A percentile compares a stretch with the other conserved stretches of the same genome.
These are phyloP conservation scores for Thinocorus orbignyianus DNA, from an alignment of 2,113 vertebrate genomes.

Conservation along the genomic window DNA sequence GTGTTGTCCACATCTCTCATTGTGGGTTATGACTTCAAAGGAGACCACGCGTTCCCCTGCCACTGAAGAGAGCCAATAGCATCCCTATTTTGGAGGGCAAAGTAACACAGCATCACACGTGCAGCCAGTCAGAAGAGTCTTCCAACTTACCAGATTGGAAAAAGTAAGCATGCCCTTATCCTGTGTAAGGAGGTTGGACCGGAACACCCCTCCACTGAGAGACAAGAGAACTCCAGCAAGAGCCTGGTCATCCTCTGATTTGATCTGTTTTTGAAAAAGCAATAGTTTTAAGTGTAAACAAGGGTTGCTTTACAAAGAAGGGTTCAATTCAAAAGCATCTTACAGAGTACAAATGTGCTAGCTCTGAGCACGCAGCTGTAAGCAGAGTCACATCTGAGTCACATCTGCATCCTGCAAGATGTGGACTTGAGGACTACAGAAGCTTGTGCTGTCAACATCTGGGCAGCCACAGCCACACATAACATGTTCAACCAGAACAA, in stretches of 20 bases:
- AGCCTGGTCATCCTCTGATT: slow-evolving; percentile 87
- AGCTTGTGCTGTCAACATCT: background rate
- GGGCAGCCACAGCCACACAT: background rate
- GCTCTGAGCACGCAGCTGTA: background rate
- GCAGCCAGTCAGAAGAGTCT: background rate
- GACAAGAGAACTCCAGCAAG: slow-evolving; percentile 95
- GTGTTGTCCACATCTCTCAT: background rate
- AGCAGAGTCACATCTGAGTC: background rate
- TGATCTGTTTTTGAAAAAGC: slow-evolving; percentile 79
- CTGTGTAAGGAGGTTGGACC: slow-evolving; percentile 95
- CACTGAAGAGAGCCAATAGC: background rate
- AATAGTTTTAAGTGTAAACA: background rate
- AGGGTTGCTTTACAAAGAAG: background rate
- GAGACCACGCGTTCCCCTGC: background rate
- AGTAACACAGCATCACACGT: background rate
- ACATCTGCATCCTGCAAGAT: background rate
- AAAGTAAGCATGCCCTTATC: slow-evolving; percentile 93
- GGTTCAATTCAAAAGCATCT: background rate
- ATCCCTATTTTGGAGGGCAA: background rate
- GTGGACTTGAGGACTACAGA: background rate
- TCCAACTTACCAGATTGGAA: slow-evolving; percentile 86
- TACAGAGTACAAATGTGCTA: background rate
- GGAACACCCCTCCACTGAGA: slow-evolving; percentile 93
- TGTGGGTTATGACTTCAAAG: background rate
- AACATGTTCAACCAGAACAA: background rate